A percentile compares a stretch with the other conserved stretches of the same genome.
phyloP scores from a whole-genome alignment of 2,888 invertebrate species.

The Drosophila limbata region DNA sequence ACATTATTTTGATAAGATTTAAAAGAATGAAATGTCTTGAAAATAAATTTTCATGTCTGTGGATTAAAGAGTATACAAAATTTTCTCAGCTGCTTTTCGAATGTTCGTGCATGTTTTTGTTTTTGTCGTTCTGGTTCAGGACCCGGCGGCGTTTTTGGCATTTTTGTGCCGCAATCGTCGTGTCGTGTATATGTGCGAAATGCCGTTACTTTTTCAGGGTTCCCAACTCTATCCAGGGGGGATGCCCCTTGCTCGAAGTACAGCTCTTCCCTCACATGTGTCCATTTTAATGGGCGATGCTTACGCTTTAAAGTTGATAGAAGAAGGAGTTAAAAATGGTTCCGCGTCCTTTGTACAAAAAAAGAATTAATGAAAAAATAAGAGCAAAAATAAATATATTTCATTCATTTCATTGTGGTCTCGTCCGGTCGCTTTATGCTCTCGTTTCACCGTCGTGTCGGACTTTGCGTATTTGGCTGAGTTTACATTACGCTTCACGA shows the following conservation, averaged over 20 bases:
- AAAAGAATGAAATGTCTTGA: no score
- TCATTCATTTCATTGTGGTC: conserved; percentile 76
- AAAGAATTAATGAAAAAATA: background rate
- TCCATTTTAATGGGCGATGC: conserved; percentile 42
- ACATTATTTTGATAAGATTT: no score
- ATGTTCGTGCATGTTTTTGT: conserved; percentile 13
- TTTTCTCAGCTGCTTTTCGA: background rate
- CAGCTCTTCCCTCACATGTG: conserved; percentile 14
- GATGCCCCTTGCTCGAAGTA: background rate
- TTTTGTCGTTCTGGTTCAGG: conserved; percentile 30
- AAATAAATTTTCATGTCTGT: no score
- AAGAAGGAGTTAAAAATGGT: conserved; percentile 15
- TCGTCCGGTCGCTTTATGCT: conserved; percentile 41
- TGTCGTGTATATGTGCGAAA: conserved; percentile 42
- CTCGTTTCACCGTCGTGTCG: conserved; percentile 33
- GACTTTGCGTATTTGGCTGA: conserved; percentile 59
- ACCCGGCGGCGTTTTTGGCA: conserved; percentile 54
- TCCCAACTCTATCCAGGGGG: conserved; percentile 23
- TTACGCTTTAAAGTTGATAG: conserved; percentile 29
- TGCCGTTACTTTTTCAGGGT: conserved; percentile 56
- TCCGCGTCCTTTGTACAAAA: conserved; percentile 23
- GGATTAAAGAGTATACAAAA: conserved; percentile 24
- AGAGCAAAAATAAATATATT: conserved; percentile 38
- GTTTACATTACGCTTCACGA: conserved; percentile 58
- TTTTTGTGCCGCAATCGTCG: conserved; percentile 55